Base-by-base conservation (phyloP, 2,797 vertebrate species). In the Dryobates pubescens region DNA sequence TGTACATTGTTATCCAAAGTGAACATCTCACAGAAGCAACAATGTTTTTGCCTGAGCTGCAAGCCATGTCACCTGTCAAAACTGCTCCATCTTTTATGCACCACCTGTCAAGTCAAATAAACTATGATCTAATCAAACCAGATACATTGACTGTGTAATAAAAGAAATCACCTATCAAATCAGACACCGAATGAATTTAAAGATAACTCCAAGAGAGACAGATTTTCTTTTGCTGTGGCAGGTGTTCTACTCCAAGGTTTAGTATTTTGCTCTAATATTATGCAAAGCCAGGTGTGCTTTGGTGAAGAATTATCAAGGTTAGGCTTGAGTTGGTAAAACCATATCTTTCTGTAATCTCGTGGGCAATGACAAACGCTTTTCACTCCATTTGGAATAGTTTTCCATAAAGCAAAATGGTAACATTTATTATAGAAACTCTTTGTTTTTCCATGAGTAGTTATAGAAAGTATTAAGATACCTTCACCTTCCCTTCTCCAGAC, bases 21-120 rank as follows among this genome's bases (percentile, higher is more conserved):
- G 57, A 86, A 49, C 20, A 43, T 32, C 83, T 91, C 83, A 41
- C 13, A 13, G 36, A 88, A 77, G 27, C 63, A 77, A 78, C 84
- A 38, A 9, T 68, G 79, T 5, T 91, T 90, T 73, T 76, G 54
- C 54, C 47, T 58, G 70, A 56, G 30, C 32, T 93, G 47, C 81
- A 92, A 86, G 54, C 82, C 80, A 58, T 34, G 61, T 86, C 87
- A 94, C 82, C 74, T 88, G 92, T 93, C 94, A 76, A 76, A 74
- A 88, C 23, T 18, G 22, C 94, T 93, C 76, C 64, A 32, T 96
- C 93, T 64, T 94, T 86, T 88, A 56, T 0, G 0, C 88, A 88
- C 43, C 71, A 84, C 53, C 74, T 80, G 75, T 94, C 94, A 94
- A 74, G 54, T 92, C 92, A 96, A 89, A 96, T 93, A 93, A 93